These are phyloP conservation scores for Neocloeon triangulifer DNA, from an alignment of 1,140 invertebrate genomes.

Conservation along the genomic window DNA sequence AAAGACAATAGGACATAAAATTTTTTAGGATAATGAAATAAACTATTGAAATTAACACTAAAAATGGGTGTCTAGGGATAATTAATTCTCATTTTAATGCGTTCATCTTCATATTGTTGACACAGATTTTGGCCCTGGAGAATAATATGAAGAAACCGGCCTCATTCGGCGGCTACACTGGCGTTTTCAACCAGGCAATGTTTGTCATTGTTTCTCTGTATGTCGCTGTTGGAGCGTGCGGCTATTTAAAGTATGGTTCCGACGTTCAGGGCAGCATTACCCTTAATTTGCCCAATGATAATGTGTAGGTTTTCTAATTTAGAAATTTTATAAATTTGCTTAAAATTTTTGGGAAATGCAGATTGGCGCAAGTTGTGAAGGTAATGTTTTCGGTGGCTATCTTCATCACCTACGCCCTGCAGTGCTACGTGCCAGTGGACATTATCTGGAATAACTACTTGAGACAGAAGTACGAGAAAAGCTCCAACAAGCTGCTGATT, in stretches of 20 bases:
- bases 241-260: conserved; percentile 55
- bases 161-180: conserved; percentile 40
- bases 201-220: conserved; percentile 45
- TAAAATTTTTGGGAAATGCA: conserved; percentile 22
- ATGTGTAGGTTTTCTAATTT: conserved; percentile 24
- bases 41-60: too few species aligned
- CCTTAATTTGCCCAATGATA: conserved; percentile 36
- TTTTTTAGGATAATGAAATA: too few species aligned
- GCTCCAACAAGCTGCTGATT: conserved; percentile 18
- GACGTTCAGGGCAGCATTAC: conserved; percentile 40
- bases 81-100: too few species aligned
- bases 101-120: too few species aligned
- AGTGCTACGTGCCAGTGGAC: conserved; percentile 80
- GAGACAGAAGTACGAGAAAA: conserved; percentile 24
- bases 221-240: conserved; percentile 53
- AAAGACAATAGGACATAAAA: too few species aligned
- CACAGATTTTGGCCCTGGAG: conserved; percentile 62
- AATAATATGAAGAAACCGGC: conserved; percentile 65
- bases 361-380: conserved; percentile 55
- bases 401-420: conserved; percentile 77
- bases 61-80: too few species aligned
- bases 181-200: conserved; percentile 63
- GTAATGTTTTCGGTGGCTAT: conserved; percentile 70
- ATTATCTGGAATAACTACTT: conserved; percentile 66
- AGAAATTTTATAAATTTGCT: not conserved